Percentiles rank a stretch among this genome's conserved stretches.
Conservation (phyloP, 1,140 invertebrate genomes). For the Bombus affinis region DNA sequence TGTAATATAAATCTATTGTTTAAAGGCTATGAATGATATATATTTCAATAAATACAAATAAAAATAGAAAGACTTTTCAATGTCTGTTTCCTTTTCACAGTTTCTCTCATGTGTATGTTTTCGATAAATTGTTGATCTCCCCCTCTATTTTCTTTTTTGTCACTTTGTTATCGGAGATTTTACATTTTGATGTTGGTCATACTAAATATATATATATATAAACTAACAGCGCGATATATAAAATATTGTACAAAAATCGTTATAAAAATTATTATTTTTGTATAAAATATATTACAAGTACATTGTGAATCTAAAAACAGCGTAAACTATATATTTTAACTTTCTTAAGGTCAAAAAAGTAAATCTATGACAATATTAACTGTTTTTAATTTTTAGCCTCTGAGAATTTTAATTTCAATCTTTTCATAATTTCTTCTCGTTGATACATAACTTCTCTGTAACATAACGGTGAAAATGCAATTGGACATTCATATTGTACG, state of each 20-base stretch:
- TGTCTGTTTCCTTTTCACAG: slow-evolving; percentile 57
- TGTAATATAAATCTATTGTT: slow-evolving; percentile 70
- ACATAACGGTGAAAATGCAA: slow-evolving; percentile 83
- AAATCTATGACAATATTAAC: not conserved
- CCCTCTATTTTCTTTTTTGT: slow-evolving; percentile 35
- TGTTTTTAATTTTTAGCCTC: slow-evolving; percentile 43
- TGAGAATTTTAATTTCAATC: slow-evolving; percentile 83
- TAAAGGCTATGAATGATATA: slow-evolving; percentile 71
- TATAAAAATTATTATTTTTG: not conserved
- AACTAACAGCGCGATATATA: not conserved
- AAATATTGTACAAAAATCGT: not conserved
- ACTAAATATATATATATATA: slow-evolving; percentile 4
- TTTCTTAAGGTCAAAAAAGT: not conserved
- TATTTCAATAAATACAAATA: slow-evolving; percentile 70
- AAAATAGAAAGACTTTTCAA: slow-evolving; percentile 71
- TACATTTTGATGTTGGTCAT: slow-evolving; percentile 49
- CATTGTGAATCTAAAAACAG: not conserved
- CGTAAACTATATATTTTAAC: slow-evolving; percentile 37
- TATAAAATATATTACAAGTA: not conserved
- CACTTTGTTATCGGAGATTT: slow-evolving; percentile 49
- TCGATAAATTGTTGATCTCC: slow-evolving; percentile 63
- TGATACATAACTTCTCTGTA: slow-evolving; percentile 85
- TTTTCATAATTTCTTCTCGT: slow-evolving; percentile 85
- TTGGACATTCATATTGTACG: slow-evolving; percentile 86
- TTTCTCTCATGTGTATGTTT: slow-evolving; percentile 64